These are phyloP conservation scores for Megathymus violae DNA, from an alignment of 1,140 invertebrate species.

Conservation along the genomic window DNA sequence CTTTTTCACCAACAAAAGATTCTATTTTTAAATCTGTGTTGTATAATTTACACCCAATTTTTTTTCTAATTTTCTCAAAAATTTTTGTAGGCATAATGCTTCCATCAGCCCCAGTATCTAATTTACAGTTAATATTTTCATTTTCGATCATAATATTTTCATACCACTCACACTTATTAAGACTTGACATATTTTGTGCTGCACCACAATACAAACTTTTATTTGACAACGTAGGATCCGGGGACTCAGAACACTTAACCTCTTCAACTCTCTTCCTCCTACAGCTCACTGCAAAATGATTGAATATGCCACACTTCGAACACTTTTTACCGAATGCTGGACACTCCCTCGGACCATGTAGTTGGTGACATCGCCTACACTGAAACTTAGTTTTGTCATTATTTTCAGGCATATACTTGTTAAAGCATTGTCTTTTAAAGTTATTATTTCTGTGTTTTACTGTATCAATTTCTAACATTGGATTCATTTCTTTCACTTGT, in stretches of 20 bases:
- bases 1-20: too few species aligned
- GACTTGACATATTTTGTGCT: too few species aligned
- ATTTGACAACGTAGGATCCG: constrained; percentile 8
- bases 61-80: too few species aligned
- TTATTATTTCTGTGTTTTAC: neutral
- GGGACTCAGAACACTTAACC: constrained; percentile 17
- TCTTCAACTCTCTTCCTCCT: constrained; percentile 14
- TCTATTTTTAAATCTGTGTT: too few species aligned
- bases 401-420: neutral
- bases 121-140: too few species aligned
- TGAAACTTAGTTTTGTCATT: too few species aligned
- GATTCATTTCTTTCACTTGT: constrained; percentile 26
- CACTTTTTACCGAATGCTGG: neutral
- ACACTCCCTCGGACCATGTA: constrained; percentile 22
- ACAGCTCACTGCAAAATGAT: constrained; percentile 1
- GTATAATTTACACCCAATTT: too few species aligned
- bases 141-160: too few species aligned
- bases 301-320: neutral
- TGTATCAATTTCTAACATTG: constrained; percentile 1
- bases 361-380: constrained; percentile 16
- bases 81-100: too few species aligned
- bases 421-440: neutral
- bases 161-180: too few species aligned
- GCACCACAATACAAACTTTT: too few species aligned
- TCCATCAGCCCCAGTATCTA: too few species aligned